Evolutionary conservation across 2,888 invertebrate genomes (phyloP), one percentile per base, ranked within the genome.

Genomic region (Drosophila hawaiiensis): DNA sequence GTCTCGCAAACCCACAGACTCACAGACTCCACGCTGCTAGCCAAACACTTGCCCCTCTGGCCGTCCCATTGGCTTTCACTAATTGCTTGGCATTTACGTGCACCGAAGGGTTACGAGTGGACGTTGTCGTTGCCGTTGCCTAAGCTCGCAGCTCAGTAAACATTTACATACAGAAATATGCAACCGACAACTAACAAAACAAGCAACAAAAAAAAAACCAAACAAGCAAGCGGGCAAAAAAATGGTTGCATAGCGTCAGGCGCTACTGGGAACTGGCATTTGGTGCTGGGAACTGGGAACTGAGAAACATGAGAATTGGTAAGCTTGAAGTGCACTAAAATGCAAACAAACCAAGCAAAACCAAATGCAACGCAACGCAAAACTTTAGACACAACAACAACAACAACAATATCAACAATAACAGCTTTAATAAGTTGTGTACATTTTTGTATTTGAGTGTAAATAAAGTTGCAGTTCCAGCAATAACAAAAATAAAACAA

Each of bases 361-460:
- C 56, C 25, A 37, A 55, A 39, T n/a, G 29, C 29, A 79, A 70
- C 68, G 67, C 70, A 74, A 78, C 43, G 78, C 62, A 79, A 85
- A 88, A 85, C 84, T 85, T 83, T 89, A 86, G 84, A 67, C n/a
- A n/a, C n/a, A 83, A 88, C 89, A 80, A 88, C 84, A 80, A 19
- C 16, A 43, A 4, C 16, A 43, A 47, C 7, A 47, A 47, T 4
- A 22, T 14, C 22, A 2, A 88, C 86, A 80, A 82, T 74, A 84
- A 82, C 73, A 87, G 74, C 80, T 71, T 73, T 90, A 90, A 87
- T 90, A 87, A 90, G 79, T 87, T 87, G 89, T 82, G 90, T 74
- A 87, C 77, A 87, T 89, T 87, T 88, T 87, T 87, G 80, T 78
- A 89, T 89, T 87, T 84, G 66, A 80, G 80, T 89, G 89, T 76